Base-by-base conservation (phyloP, 2,797 vertebrate species). In the Siniperca undulata region DNA sequence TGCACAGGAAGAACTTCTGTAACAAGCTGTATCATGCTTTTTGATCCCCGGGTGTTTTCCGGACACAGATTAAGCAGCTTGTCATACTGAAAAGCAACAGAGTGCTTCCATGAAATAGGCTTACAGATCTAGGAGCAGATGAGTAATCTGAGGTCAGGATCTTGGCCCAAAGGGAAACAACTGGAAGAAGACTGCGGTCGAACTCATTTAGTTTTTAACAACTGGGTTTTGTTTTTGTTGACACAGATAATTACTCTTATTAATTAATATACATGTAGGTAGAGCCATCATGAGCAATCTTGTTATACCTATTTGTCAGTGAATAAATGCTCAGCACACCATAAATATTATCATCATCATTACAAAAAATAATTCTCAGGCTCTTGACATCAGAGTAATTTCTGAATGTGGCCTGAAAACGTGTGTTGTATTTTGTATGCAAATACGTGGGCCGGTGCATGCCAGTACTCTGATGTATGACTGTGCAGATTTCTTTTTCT, bases 11-110 rank as follows among this genome's bases (percentile, higher is more conserved):
- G 36, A 19, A 58, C 3, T 42, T 27, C 44, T 52, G 59, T 81
- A 46, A 81, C 61, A 77, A 80, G 72, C 78, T 72, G 70, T 66
- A 81, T 80, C 72, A 70, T 69, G 59, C 50, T 36, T 82, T 84
- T 76, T 77, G 77, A 73, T 81, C 53, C 68, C 36, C 1, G 38
- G 62, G 67, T 82, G 53, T 70, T 80, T 81, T 77, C 48, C 2
- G 7, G 52, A 62, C 22, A 77, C 68, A 70, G 53, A 81, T 67
- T 79, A 85, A 71, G 59, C 65, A 60, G 56, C 22, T 86, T 78
- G 44, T 66, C 50, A 30, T 69, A 60, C 58, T 79, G 46, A 83
- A 70, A 83, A 70, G 52, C 75, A 70, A 36, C 59, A 53, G n/a
- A 71, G 50, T 56, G 56, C 19, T 70, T 77, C 46, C 40, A 77